Evolutionary conservation across 1,140 invertebrate genomes (phyloP), one percentile per base, ranked within the genome.

Genomic region (Cyphomyrmex costatus): DNA sequence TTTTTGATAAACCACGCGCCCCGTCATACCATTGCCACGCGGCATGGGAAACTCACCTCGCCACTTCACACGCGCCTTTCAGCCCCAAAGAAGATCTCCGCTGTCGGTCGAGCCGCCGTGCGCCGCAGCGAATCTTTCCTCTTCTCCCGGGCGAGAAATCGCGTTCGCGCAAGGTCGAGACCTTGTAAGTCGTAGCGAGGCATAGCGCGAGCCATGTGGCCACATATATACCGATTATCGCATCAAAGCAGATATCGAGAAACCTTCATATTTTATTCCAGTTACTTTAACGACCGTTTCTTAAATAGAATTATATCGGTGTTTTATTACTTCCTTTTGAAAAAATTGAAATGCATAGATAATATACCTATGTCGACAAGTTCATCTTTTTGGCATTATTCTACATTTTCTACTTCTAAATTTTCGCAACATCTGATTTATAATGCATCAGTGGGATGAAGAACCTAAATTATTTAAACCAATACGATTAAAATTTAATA

Each of bases 1-100:
- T 91, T 92, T 92, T 91, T 92, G 88, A 92, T 92, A 92, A 92
- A 90, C 79, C 61, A 89, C 53, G 71, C 53, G 70, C 86, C 70
- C 83, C 83, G 88, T 86, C 90, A 85, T 82, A 76, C 46, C 49
- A 46, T 8, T 12, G 33, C 19, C 53, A 65, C 80, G 60, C 68
- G 74, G 85, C 80, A 90, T 89, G 86, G 77, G 89, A 90, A 90
- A 90, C 80, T 90, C 80, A 60, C 76, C 61, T 88, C n/a, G 88
- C 61, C 74, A 68, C 73, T 90, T 90, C 86, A 51, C 74, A 73
- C 86, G 89, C 89, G 61, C 56, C 77, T 89, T 85, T 66, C 53
- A 79, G 56, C 70, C 70, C 56, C 66, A 89, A 89, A 79, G 78
- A 66, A 88, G 77, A 83, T 86, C 82, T 76, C 73, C 84, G 85